Conservation (phyloP, 2,797 vertebrate species). For the Pseudomugil gertrudae region DNA sequence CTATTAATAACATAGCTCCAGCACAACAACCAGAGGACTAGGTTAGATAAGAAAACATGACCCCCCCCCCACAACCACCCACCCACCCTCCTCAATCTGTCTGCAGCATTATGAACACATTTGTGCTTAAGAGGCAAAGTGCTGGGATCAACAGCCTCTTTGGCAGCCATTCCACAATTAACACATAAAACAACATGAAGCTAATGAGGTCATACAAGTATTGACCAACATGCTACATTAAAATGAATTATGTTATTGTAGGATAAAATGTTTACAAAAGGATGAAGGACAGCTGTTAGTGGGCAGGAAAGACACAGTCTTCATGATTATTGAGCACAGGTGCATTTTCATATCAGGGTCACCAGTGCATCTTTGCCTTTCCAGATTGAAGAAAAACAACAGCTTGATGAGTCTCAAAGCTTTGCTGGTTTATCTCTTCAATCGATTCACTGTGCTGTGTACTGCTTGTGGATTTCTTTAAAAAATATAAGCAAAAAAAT, state of each 20-base stretch:
- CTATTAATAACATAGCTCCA: slow-evolving; percentile 60
- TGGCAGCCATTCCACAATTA: slow-evolving; percentile 30
- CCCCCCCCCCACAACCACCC: slow-evolving; percentile 40
- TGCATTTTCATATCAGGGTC: background rate
- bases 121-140: slow-evolving; percentile 45
- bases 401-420: slow-evolving; percentile 18
- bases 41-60: slow-evolving; percentile 54
- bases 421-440: slow-evolving; percentile 20
- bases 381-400: slow-evolving; percentile 20
- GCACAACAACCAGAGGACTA: slow-evolving; percentile 51
- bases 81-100: slow-evolving; percentile 42
- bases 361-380: background rate
- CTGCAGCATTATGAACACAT: slow-evolving; percentile 29
- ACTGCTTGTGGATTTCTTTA: slow-evolving; percentile 14
- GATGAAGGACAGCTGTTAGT: slow-evolving; percentile 2
- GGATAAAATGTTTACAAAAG: background rate
- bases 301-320: background rate
- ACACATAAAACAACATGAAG: slow-evolving; percentile 33
- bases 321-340: background rate
- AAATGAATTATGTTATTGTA: slow-evolving; percentile 15
- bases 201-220: slow-evolving; percentile 36
- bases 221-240: slow-evolving; percentile 11
- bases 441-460: slow-evolving; percentile 16
- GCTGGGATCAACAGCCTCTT: slow-evolving; percentile 36
- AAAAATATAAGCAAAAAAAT: too few species aligned